Percentiles rank a stretch among this genome's conserved stretches.
Evolutionary conservation across 2,797 vertebrate genomes (phyloP).

Genomic region (Geotrypetes seraphini): DNA sequence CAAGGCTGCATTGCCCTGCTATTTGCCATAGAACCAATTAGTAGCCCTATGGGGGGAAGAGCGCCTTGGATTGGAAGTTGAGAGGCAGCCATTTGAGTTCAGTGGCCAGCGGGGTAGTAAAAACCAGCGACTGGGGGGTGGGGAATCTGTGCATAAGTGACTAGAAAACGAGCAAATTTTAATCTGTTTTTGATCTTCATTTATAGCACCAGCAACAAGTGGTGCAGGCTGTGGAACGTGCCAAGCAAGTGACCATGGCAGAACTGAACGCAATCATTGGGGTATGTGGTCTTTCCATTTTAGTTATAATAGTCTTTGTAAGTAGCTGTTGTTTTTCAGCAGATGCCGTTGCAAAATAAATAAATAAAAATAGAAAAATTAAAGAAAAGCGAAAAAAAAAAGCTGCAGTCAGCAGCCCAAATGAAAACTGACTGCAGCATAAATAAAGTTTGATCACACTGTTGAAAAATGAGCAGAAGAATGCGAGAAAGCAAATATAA

Average conservation of each 20-base stretch:
- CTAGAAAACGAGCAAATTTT: constrained; percentile 55
- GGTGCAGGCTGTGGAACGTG: constrained; percentile 95
- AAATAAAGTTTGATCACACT: constrained; percentile 9
- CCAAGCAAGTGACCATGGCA: constrained; percentile 98
- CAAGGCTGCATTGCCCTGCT: too few species aligned
- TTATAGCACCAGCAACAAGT: constrained; percentile 96
- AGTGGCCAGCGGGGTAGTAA: too few species aligned
- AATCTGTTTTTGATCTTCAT: constrained; percentile 61
- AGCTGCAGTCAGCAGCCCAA: constrained; percentile 16
- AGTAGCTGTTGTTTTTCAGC: constrained; percentile 20
- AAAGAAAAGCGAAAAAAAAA: constrained; percentile 6
- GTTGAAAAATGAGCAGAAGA: background rate
- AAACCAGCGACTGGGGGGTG: too few species aligned
- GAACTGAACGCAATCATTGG: constrained; percentile 98
- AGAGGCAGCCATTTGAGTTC: too few species aligned
- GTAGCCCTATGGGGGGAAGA: too few species aligned
- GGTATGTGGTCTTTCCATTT: constrained; percentile 80
- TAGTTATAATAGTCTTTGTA: constrained; percentile 37
- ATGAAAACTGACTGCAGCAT: constrained; percentile 7
- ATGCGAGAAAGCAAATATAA: too few species aligned
- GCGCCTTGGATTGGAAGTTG: too few species aligned
- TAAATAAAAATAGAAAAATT: constrained; percentile 15
- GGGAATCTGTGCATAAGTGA: constrained; percentile 35
- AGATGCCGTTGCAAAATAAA: constrained; percentile 1
- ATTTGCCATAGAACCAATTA: too few species aligned